Evolutionary conservation across 30 jellyfish, hydroid and myxozoan genomes (phyloP), one percentile per base, ranked within the genome.

Genomic region (Aurelia sp.): DNA sequence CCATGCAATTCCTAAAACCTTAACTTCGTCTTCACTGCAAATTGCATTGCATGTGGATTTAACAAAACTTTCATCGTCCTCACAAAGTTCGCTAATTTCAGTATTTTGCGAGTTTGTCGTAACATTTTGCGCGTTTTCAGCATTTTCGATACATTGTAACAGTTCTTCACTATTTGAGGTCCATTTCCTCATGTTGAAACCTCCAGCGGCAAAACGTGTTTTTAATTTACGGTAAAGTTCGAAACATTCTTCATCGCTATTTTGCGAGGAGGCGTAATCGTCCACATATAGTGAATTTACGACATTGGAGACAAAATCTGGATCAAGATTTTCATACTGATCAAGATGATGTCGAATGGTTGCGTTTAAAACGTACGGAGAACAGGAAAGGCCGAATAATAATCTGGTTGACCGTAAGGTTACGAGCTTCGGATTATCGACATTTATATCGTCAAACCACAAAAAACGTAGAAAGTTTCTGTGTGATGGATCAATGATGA

Each of bases 181-280:
- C 62, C 62, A 70, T 35, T 70, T 70, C 47, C 81, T 70, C 81
- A 70, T 31, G 19, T 70, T 70, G 47, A 70, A 70, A 1, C 62
- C 81, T 70, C 81, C 81, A 12, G 3, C 31, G 9, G 20, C 21
- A 31, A 70, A 70, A 2, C 67, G 9, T 22, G 21, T 13, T 24
- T 70, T 70, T 5, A 40, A 7, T 27, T 70, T 70, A 5, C 47
- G 11, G 22, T 70, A 70, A 0, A 70, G 21, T 70, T 70, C 66
- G 63, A 70, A 27, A 44, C 51, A 10, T 35, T 72, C 35, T 0
- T 72, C 44, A 0, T 63, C 51, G 10, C 10, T 40, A 8, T 40
- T 40, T 40, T 40, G 51, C 10, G 51, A 40, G 51, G 51, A 40
- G 51, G 51, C 51, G 33, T 27, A 27, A 27, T 27, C 33, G 33